Base-by-base conservation (phyloP, 2,113 vertebrate genomes). In the Nerophis lumbriciformis region DNA sequence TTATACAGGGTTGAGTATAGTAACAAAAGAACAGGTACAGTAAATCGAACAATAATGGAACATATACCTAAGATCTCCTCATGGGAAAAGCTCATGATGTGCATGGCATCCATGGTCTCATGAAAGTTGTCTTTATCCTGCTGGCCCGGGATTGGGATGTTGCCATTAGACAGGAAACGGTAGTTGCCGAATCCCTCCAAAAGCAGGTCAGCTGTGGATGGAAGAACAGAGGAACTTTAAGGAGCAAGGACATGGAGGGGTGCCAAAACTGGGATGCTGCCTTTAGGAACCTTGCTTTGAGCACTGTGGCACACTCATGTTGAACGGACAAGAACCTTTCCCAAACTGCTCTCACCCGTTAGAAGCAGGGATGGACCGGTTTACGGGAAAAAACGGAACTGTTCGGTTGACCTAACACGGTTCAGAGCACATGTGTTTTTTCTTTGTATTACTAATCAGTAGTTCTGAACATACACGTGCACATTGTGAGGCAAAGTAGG, bases 111-210 rank as follows among this genome's bases (percentile, higher is more conserved):
- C 97, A 99, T 99, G 2, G 97, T 98, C 82, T 99, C 97, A 67
- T 98, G 96, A 55, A 98, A 99, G 85, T 98, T 98, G 73, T 99
- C 97, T 77, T 98, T 99, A 90, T 99, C 97, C 77, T 98, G 96
- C 14, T 99, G 97, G 42, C 97, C 97, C 5, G 97, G 97, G 76
- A 99, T 96, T 5, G 94, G 85, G 70, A 98, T 85, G 77, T 98
- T 94, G 49, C 96, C 97, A 6, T 99, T 99, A 63, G 94, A 97
- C 63, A 99, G 87, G 88, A 99, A 99, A 59, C 93, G 92, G 87
- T 99, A 99, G 82, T 90, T 94, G 83, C 90, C 93, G 84, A 96
- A 96, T 54, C 93, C 93, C 83, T 98, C 95, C 4, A 98, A 89
- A 65, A 98, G 92, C 77, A 98, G 83, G 72, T 98, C 95, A 14